A percentile compares a stretch with the other conserved stretches of the same genome.
Conservation (phyloP, 2,113 vertebrate species). For the Gymnocephalus cernua region DNA sequence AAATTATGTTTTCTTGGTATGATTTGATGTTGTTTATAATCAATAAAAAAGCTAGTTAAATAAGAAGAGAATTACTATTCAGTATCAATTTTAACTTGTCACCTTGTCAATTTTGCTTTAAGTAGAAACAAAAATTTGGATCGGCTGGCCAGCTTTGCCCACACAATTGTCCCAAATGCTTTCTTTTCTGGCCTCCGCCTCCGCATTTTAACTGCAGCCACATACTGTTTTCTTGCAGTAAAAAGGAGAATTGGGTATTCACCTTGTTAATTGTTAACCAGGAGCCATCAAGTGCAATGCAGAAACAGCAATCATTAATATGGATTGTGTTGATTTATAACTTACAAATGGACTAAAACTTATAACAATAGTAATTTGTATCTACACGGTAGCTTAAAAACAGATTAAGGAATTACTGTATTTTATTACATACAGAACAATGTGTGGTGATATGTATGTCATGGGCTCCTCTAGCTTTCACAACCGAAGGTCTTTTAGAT, state of each 20-base stretch:
- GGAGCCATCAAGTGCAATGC: not conserved
- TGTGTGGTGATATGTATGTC: not conserved
- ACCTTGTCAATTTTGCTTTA: too few relatives aligned
- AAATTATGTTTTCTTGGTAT: too few relatives aligned
- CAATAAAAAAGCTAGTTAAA: too few relatives aligned
- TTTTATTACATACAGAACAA: not conserved
- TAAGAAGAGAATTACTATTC: too few relatives aligned
- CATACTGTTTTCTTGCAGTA: too few relatives aligned
- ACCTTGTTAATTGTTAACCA: too few relatives aligned
- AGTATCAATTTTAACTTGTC: too few relatives aligned
- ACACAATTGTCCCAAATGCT: too few relatives aligned
- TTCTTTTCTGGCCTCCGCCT: not conserved
- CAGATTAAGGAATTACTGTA: not conserved
- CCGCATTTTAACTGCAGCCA: conserved; percentile 3
- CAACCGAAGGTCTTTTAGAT: not conserved
- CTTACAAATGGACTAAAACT: not conserved
- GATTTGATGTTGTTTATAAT: too few relatives aligned
- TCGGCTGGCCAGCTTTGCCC: too few relatives aligned
- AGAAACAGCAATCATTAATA: not conserved
- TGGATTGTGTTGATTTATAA: not conserved
- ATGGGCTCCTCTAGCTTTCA: not conserved
- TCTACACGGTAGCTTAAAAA: not conserved
- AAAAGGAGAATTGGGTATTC: not conserved
- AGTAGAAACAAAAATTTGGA: too few relatives aligned
- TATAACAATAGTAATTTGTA: not conserved